These are phyloP conservation scores for Camarhynchus parvulus DNA, from an alignment of 2,113 vertebrate species.

Conservation along the genomic window DNA sequence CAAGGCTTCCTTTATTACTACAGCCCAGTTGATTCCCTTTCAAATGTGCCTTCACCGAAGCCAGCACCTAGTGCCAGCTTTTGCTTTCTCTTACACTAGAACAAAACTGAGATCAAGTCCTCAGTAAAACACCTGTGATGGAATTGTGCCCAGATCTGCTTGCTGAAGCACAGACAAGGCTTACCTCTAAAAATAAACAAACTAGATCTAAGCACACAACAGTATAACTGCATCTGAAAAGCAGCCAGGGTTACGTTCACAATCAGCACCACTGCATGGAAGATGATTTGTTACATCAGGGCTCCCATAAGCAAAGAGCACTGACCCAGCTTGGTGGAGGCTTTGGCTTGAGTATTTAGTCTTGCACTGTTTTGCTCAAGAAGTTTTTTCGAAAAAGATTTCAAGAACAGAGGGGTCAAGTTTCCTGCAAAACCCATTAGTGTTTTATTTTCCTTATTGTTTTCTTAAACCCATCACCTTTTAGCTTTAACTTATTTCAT, in stretches of 20 bases:
- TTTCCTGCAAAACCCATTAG: background rate
- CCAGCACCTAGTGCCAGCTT: background rate
- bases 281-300: slow-evolving; percentile 34
- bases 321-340: slow-evolving; percentile 14
- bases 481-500: background rate
- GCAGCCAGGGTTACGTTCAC: background rate
- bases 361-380: background rate
- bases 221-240: slow-evolving; percentile 45
- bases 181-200: slow-evolving; percentile 59
- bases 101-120: background rate
- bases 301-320: slow-evolving; percentile 42
- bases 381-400: background rate
- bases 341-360: slow-evolving; percentile 50
- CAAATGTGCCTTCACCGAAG: background rate
- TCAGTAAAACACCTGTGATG: slow-evolving; percentile 43
- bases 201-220: slow-evolving; percentile 16
- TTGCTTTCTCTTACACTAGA: background rate
- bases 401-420: background rate
- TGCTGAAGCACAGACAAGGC: background rate
- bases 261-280: background rate
- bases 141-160: slow-evolving; percentile 18
- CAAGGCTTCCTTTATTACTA: background rate
- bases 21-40: slow-evolving; percentile 5
- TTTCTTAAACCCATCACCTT: background rate
- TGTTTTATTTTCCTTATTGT: background rate